Conservation (phyloP, 2,797 vertebrate species). For the Potorous gilbertii region DNA sequence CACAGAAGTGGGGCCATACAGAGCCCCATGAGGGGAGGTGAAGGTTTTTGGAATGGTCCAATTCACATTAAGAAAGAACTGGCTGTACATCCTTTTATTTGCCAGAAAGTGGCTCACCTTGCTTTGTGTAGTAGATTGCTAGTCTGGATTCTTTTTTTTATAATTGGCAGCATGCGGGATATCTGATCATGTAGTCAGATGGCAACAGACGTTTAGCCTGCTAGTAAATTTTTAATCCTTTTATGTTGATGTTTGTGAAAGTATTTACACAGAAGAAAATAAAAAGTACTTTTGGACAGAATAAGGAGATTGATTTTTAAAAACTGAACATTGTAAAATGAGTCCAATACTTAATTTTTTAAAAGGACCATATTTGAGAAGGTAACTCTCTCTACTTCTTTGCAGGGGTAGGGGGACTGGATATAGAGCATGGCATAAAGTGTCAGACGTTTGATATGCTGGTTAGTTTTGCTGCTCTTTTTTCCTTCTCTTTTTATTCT, state of each 20-base stretch:
- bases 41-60: too few species aligned
- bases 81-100: neutral
- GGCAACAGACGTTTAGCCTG: constrained; percentile 68
- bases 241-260: neutral
- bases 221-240: constrained; percentile 55
- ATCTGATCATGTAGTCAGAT: constrained; percentile 55
- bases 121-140: constrained; percentile 49
- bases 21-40: neutral
- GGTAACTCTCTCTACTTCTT: neutral
- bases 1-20: neutral
- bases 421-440: neutral
- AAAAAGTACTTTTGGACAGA: neutral
- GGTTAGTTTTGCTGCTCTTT: neutral
- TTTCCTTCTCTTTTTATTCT: neutral
- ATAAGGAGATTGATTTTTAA: neutral
- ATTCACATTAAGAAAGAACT: neutral
- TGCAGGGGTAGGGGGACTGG: neutral
- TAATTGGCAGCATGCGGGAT: constrained; percentile 54
- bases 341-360: neutral
- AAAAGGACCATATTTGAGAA: neutral
- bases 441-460: neutral
- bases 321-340: neutral
- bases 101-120: neutral
- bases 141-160: constrained; percentile 67
- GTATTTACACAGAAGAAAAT: neutral